Percentiles rank a stretch among this genome's conserved stretches.
phyloP scores from a whole-genome alignment of 2,113 vertebrate species.

The Lota lota region DNA sequence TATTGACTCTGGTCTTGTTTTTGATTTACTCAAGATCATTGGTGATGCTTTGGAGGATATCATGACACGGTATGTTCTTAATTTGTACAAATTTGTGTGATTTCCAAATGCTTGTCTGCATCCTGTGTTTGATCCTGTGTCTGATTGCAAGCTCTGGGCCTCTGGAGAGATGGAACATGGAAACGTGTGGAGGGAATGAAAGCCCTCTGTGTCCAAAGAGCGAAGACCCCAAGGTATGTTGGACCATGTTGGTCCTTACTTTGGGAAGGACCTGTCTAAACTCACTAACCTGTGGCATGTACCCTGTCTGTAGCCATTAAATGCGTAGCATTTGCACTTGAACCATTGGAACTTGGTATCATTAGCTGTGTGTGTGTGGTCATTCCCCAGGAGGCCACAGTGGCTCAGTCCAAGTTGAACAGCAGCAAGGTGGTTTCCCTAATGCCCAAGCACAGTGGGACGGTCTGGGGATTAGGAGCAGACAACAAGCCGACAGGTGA shows the following conservation, averaged over 20 bases:
- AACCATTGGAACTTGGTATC: too few relatives aligned
- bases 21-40: slow-evolving; percentile 21
- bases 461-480: neutral
- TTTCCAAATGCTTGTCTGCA: neutral
- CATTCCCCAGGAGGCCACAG: neutral
- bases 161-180: neutral
- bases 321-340: too few relatives aligned
- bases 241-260: too few relatives aligned
- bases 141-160: slow-evolving; percentile 19
- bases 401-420: neutral
- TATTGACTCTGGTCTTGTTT: neutral
- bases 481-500: neutral
- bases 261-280: neutral
- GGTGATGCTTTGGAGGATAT: slow-evolving; percentile 1
- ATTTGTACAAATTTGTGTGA: neutral
- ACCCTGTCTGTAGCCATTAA: too few relatives aligned
- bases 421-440: neutral
- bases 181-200: neutral
- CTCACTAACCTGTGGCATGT: neutral
- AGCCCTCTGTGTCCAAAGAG: neutral
- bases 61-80: slow-evolving; percentile 19
- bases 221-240: slow-evolving; percentile 23
- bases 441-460: neutral
- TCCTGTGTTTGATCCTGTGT: neutral
- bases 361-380: too few relatives aligned